These are phyloP conservation scores for Ips nitidus DNA, from an alignment of 1,140 invertebrate species.

Conservation along the genomic window DNA sequence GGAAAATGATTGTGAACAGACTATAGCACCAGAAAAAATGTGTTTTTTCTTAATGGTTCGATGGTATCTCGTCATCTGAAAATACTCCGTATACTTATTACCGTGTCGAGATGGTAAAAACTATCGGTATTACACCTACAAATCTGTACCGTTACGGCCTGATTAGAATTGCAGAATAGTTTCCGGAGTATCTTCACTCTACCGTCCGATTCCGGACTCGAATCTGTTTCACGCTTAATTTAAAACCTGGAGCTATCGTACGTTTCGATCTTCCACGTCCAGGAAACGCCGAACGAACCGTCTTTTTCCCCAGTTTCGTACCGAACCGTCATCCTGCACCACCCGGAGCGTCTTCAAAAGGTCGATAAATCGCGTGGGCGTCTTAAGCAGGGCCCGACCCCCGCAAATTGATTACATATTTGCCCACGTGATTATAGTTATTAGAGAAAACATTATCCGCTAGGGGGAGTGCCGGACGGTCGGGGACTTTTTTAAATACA, in stretches of 20 bases:
- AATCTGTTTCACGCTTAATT: conserved; percentile 24
- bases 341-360: no score
- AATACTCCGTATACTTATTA: no score
- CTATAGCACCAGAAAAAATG: no score
- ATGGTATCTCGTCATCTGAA: no score
- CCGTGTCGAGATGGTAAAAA: neutral
- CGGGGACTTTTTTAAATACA: conserved; percentile 40
- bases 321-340: no score
- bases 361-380: conserved; percentile 40
- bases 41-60: no score
- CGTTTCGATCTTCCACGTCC: no score
- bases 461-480: conserved; percentile 43
- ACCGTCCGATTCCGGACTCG: conserved; percentile 9
- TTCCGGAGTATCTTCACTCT: conserved; percentile 26
- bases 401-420: conserved; percentile 52
- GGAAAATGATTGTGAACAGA: no score
- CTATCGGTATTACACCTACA: conserved; percentile 19
- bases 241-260: neutral
- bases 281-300: no score
- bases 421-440: conserved; percentile 52
- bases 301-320: no score
- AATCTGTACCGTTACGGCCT: conserved; percentile 13
- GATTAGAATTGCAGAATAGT: conserved; percentile 25
- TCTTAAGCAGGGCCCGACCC: conserved; percentile 29
- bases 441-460: conserved; percentile 52